Evolutionary conservation across 2,888 invertebrate genomes (phyloP).

Genomic region (Plebejus argus): DNA sequence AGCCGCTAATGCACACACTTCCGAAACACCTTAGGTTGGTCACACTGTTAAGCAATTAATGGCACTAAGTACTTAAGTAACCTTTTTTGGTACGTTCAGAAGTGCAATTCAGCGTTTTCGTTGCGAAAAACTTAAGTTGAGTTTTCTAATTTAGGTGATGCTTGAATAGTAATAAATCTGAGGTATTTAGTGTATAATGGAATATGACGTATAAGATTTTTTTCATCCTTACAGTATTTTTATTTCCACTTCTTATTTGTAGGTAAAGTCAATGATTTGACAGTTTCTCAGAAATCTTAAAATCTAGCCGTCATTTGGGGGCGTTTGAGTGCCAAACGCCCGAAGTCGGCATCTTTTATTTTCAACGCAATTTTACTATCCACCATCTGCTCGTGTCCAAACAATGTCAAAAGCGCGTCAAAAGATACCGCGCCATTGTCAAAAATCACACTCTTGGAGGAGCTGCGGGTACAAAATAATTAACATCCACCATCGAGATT

Average conservation of each 20-base stretch:
- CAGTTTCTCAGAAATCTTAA: neutral
- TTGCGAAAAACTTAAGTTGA: neutral
- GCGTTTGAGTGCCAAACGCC: neutral
- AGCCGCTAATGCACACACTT: conserved; percentile 41
- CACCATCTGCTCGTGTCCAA: conserved; percentile 29
- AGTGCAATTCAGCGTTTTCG: neutral
- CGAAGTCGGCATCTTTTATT: conserved; percentile 2
- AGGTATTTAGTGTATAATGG: too few relatives aligned
- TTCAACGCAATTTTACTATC: conserved; percentile 1
- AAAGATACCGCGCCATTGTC: conserved; percentile 43
- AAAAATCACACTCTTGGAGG: conserved; percentile 54
- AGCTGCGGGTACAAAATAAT: conserved; percentile 50
- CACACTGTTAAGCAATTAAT: conserved; percentile 36
- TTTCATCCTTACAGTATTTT: too few relatives aligned
- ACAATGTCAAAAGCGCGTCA: conserved; percentile 11
- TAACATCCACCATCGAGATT: conserved; percentile 46
- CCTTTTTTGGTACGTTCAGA: neutral
- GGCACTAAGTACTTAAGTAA: too few relatives aligned
- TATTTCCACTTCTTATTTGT: too few relatives aligned
- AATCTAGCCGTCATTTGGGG: neutral
- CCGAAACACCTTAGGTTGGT: conserved; percentile 33
- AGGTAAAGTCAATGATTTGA: too few relatives aligned
- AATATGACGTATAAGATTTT: too few relatives aligned
- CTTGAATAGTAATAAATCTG: neutral
- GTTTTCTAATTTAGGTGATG: neutral